These are phyloP conservation scores for Liparis tanakae DNA, from an alignment of 2,797 vertebrate genomes.

Conservation along the genomic window DNA sequence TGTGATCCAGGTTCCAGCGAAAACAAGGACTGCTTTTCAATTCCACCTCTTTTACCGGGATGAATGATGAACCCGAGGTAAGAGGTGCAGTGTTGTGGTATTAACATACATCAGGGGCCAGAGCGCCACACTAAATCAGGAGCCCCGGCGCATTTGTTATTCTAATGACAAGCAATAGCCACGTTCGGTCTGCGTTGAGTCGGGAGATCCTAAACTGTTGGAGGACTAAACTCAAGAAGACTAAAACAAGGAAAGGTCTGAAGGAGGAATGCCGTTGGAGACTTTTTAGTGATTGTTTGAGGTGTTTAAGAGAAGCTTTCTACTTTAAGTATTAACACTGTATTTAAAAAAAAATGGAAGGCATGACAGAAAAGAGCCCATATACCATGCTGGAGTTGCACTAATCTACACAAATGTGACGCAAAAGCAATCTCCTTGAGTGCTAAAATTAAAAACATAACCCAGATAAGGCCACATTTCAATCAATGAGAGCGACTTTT, in stretches of 20 bases:
- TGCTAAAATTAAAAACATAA: slow-evolving; percentile 16
- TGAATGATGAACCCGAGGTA: slow-evolving; percentile 78
- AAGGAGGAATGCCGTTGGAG: slow-evolving; percentile 5
- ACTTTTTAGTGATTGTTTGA: background rate
- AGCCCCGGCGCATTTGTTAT: slow-evolving; percentile 89
- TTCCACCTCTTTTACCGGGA: slow-evolving; percentile 74
- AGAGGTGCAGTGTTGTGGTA: slow-evolving; percentile 86
- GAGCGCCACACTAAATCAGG: slow-evolving; percentile 89
- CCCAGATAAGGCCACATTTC: slow-evolving; percentile 1
- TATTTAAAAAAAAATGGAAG: slow-evolving; percentile 14
- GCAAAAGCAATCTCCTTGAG: slow-evolving; percentile 16
- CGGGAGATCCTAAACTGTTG: slow-evolving; percentile 35
- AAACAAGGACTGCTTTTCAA: slow-evolving; percentile 80
- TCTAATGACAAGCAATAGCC: slow-evolving; percentile 74
- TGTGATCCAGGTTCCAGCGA: slow-evolving; percentile 71
- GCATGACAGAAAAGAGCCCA: background rate
- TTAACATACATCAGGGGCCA: slow-evolving; percentile 94
- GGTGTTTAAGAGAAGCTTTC: background rate
- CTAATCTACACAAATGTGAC: slow-evolving; percentile 9
- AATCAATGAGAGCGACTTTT: slow-evolving; percentile 26
- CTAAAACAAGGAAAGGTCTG: slow-evolving; percentile 5
- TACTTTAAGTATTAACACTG: background rate
- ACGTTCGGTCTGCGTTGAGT: slow-evolving; percentile 21
- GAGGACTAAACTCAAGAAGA: slow-evolving; percentile 11
- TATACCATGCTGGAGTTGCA: background rate